Base-by-base conservation (phyloP, 2,888 invertebrate genomes). In the Xestia xanthographa region DNA sequence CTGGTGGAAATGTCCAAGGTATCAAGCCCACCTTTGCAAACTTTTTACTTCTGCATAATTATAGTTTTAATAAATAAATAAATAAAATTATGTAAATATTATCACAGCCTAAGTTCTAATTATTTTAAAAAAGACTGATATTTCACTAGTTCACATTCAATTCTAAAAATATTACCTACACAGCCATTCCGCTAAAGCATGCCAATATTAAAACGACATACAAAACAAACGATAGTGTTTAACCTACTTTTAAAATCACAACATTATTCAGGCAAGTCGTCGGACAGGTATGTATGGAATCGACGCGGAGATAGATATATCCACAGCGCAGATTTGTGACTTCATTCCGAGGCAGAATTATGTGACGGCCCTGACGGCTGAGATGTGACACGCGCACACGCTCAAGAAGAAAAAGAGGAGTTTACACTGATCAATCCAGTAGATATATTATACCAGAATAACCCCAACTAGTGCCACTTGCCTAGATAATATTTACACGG, bases 301-400 rank as follows among this genome's bases (percentile, higher is more conserved):
- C 87, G 89, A 87, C 84, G 78, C 48, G 41, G 82, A 90, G 90
- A 92, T 91, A 91, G 91, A 92, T 92, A 90, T 90, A 85, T 86
- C 75, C 87, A 82, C 86, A 77, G 84, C 86, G 81, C 82, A 90
- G 94, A 95, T 95, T 95, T 95, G 95, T 94, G 92, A 90, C 95
- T 95, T 94, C 94, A 94, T 95, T 94, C 92, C 77, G 88, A 87
- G 89, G 87, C 89, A 90, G 93, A 95, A 90, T 95, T 95, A 95
- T 95, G 94, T 91, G 90, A 90, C 92, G 90, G 89, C 86, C 80
- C 76, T 82, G 86, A 86, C 80, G 83, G 87, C 88, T 93, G 92
- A 94, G 93, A 94, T 94, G 95, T 94, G 94, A 94, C 91, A 91
- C 88, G 90, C 87, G 92, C 93, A 93, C 93, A 92, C 78, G 86